Evolutionary conservation across 2,113 vertebrate species (phyloP).

Genomic region (Oriolus oriolus): DNA sequence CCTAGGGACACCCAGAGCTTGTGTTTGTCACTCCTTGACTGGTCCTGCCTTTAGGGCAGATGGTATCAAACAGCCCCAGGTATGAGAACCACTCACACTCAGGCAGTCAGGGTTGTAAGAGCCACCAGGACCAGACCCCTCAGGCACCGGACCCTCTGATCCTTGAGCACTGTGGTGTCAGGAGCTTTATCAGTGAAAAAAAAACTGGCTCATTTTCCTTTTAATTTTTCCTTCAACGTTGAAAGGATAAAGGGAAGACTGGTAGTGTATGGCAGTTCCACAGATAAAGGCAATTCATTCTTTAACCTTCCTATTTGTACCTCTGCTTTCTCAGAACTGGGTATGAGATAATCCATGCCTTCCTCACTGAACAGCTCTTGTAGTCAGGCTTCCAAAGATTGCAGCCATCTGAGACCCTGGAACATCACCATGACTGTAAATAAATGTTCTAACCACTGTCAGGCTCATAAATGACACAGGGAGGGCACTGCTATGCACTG

Average conservation of each 20-base stretch:
- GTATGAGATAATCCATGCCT: fast-evolving
- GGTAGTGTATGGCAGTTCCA: neutral
- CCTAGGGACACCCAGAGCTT: neutral
- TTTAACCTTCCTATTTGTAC: neutral
- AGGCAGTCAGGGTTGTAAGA: neutral
- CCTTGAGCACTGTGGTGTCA: neutral
- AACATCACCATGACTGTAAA: neutral
- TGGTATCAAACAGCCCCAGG: neutral
- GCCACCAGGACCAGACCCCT: neutral
- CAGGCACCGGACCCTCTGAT: neutral
- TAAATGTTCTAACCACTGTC: neutral
- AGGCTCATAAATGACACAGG: neutral
- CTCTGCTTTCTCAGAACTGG: neutral
- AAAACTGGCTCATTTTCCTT: neutral
- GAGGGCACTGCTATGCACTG: neutral
- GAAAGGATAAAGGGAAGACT: neutral
- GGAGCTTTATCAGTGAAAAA: neutral
- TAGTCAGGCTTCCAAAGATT: neutral
- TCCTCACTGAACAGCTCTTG: neutral
- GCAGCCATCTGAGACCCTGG: neutral
- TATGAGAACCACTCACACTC: neutral
- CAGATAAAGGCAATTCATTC: neutral
- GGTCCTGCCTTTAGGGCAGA: neutral
- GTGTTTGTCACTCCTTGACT: neutral
- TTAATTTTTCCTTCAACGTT: neutral